Conservation (phyloP, 1,140 invertebrate genomes). For the Cotesia typhae region DNA sequence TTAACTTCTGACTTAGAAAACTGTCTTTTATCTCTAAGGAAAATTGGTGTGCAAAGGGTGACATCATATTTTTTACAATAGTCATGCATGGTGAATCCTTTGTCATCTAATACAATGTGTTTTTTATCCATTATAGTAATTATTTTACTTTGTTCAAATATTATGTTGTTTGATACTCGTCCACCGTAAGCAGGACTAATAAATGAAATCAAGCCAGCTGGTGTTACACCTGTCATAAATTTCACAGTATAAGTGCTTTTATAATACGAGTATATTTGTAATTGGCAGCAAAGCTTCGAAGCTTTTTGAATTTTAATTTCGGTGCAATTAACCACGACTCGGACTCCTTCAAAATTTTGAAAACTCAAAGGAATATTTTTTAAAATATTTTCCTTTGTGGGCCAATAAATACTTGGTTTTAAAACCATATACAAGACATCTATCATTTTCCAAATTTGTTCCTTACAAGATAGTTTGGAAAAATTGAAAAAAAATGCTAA, state of each 20-base stretch:
- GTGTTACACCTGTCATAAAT: conserved; percentile 51
- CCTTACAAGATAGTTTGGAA: conserved; percentile 29
- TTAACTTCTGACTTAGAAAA: conserved; percentile 40
- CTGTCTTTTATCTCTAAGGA: conserved; percentile 15
- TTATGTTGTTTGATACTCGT: conserved; percentile 44
- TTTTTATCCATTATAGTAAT: conserved; percentile 18
- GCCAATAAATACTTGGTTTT: conserved; percentile 37
- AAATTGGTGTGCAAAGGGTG: conserved; percentile 18
- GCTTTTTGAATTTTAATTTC: conserved; percentile 39
- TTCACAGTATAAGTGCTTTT: conserved; percentile 48
- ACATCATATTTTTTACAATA: conserved; percentile 31
- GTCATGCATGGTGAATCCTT: conserved; percentile 41
- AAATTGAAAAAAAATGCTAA: too few species aligned
- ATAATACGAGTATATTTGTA: conserved; percentile 46
- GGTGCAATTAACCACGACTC: conserved; percentile 46
- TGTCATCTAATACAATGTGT: conserved; percentile 35
- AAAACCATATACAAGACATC: conserved; percentile 35
- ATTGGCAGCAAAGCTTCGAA: conserved; percentile 34
- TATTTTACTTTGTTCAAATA: conserved; percentile 42
- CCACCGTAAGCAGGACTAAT: conserved; percentile 48
- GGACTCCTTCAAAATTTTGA: conserved; percentile 42
- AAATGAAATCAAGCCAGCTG: conserved; percentile 47
- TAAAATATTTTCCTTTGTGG: conserved; percentile 33
- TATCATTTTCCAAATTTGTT: conserved; percentile 37
- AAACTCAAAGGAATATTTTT: conserved; percentile 45